A percentile compares a stretch with the other conserved stretches of the same genome.
Conservation (phyloP, 2,888 invertebrate species). For the Tipula vernalis region DNA sequence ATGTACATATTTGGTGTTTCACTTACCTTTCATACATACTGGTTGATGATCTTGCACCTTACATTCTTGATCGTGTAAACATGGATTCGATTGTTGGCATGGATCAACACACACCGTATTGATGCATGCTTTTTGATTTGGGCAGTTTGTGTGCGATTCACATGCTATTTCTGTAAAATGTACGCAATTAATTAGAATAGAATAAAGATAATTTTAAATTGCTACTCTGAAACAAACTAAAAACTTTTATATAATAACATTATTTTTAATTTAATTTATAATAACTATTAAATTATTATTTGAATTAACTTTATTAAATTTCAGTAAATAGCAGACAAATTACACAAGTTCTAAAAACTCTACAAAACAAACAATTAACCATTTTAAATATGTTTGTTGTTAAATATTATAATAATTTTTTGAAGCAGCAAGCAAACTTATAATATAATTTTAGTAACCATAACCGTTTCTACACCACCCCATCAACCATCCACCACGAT, state of each 20-base stretch:
- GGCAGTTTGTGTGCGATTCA: conserved; percentile 66
- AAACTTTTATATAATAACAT: background rate
- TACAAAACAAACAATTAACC: background rate
- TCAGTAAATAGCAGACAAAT: background rate
- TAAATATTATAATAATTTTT: background rate
- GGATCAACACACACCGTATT: conserved; percentile 70
- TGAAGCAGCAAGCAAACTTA: background rate
- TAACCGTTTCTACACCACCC: background rate
- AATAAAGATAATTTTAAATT: background rate
- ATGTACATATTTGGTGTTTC: background rate
- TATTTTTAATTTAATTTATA: background rate
- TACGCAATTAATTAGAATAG: background rate
- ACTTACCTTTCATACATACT: conserved; percentile 64
- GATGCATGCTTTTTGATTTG: conserved; percentile 63
- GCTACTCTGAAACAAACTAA: background rate
- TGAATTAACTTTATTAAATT: background rate
- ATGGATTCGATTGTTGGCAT: conserved; percentile 62
- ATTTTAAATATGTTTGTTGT: background rate
- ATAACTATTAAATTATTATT: background rate
- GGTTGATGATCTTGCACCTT: conserved; percentile 73
- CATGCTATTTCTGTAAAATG: conserved; percentile 58
- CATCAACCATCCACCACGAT: background rate
- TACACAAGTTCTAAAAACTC: background rate
- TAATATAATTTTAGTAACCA: background rate
- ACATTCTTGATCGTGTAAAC: conserved; percentile 62